phyloP scores from a whole-genome alignment of 2,888 invertebrate genomes.

The Athalia cordata region DNA sequence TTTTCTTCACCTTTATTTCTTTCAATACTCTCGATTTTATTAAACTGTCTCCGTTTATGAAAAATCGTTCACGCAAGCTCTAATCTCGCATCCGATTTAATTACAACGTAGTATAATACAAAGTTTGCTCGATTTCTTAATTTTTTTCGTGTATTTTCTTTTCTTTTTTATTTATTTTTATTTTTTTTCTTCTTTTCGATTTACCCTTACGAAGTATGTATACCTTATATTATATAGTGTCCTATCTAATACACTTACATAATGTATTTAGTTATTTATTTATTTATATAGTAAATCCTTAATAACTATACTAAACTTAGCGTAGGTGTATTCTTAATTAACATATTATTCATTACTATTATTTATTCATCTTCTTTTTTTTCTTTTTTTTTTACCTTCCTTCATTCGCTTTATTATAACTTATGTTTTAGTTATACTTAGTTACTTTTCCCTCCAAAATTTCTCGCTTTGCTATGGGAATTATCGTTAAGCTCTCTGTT shows the following conservation, averaged over 20 bases:
- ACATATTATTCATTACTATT: slow-evolving; percentile 37
- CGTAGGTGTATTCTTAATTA: slow-evolving; percentile 20
- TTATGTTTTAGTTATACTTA: slow-evolving; percentile 49
- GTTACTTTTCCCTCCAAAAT: slow-evolving; percentile 50
- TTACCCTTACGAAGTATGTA: slow-evolving; percentile 58
- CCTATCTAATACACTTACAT: slow-evolving; percentile 66
- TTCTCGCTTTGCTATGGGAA: slow-evolving; percentile 63
- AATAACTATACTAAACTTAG: slow-evolving; percentile 42
- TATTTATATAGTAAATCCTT: slow-evolving; percentile 53
- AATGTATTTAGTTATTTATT: slow-evolving; percentile 49
- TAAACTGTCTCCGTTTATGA: too few species aligned
- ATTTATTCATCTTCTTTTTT: slow-evolving; percentile 45
- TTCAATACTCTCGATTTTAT: too few species aligned
- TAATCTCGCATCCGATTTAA: slow-evolving; percentile 57
- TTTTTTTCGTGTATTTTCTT: slow-evolving; percentile 35
- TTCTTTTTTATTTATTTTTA: slow-evolving; percentile 47
- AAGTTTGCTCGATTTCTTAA: slow-evolving; percentile 55
- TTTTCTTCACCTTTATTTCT: slow-evolving; percentile 34
- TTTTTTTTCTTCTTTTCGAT: slow-evolving; percentile 50
- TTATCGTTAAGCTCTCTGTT: slow-evolving; percentile 69
- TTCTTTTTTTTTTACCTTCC: slow-evolving; percentile 38
- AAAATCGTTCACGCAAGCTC: slow-evolving; percentile 56
- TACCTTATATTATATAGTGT: slow-evolving; percentile 54
- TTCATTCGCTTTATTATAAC: slow-evolving; percentile 47
- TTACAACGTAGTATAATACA: slow-evolving; percentile 67